A percentile compares a stretch with the other conserved stretches of the same genome.
Evolutionary conservation across 2,888 invertebrate species (phyloP).

Genomic region (Sminthurinus aureus): DNA sequence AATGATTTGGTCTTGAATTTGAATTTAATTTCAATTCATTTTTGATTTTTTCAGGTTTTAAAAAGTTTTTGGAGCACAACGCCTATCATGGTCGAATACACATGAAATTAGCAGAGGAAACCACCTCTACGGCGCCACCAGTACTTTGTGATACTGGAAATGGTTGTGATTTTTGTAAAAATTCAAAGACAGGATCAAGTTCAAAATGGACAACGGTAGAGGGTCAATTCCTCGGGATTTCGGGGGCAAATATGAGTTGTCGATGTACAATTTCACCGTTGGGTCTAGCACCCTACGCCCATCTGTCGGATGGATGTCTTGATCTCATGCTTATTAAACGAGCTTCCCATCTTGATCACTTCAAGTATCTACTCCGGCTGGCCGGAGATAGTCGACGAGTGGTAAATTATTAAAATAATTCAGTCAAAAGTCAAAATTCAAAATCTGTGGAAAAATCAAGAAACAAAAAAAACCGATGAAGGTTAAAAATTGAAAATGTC

Average conservation of each 20-base stretch:
- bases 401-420: slow-evolving; percentile 68
- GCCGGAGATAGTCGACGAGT: slow-evolving; percentile 72
- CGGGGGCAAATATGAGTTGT: slow-evolving; percentile 79
- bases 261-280: slow-evolving; percentile 76
- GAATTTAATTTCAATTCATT: too few species aligned
- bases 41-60: too few species aligned
- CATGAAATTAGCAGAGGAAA: slow-evolving; percentile 54
- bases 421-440: background rate
- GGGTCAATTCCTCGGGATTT: slow-evolving; percentile 70
- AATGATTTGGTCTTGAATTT: too few species aligned
- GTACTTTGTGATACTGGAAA: slow-evolving; percentile 54
- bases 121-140: slow-evolving; percentile 48
- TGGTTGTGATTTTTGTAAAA: slow-evolving; percentile 53
- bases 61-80: too few species aligned
- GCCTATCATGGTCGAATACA: slow-evolving; percentile 59
- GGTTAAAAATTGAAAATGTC: background rate
- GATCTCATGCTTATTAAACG: slow-evolving; percentile 78
- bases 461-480: background rate
- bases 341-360: slow-evolving; percentile 75
- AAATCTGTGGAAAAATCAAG: background rate
- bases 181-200: background rate
- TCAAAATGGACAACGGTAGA: slow-evolving; percentile 67
- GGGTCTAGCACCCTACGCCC: slow-evolving; percentile 80
- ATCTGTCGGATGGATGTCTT: slow-evolving; percentile 80
- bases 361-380: slow-evolving; percentile 73